Base-by-base conservation (phyloP, 2,888 invertebrate genomes). In the Adelognathus sp. region DNA sequence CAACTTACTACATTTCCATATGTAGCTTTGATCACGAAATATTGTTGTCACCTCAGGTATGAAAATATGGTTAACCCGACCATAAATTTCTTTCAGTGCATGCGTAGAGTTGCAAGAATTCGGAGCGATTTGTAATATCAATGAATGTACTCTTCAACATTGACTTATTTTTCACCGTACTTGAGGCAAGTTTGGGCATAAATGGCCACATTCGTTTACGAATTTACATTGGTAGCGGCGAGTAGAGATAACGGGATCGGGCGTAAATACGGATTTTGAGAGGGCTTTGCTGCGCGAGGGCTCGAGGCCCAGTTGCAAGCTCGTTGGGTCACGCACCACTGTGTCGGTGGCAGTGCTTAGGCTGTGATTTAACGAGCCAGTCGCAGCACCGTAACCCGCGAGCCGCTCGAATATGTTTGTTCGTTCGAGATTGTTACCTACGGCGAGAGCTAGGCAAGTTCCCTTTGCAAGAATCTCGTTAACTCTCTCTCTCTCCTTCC, bases 381-480 rank as follows among this genome's bases (percentile, higher is more conserved):
- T 77, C 72, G 72, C 77, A 77, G 61, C 72, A n/a, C 67, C 66
- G 61, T 46, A 52, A 66, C 77, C 71, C 56, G 61, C 44, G 44
- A 72, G 67, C 61, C 61, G 60, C 27, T 69, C 71, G 70, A 70
- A 67, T 82, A 82, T 77, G 72, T 72, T 77, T 72, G 77, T 50
- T 63, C 72, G 72, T 72, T 33, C 54, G 56, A 67, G 67, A 72
- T 77, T 77, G 72, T 67, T n/a, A n/a, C n/a, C n/a, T n/a, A 66
- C 54, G 54, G 60, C 36, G 54, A 67, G 44, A 39, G 56, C 54
- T 41, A 52, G 50, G 54, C 56, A 44, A 36, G 24, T n/a, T n/a
- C n/a, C n/a, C n/a, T n/a, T n/a, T n/a, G 60, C 66, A 67, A 67
- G 39, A 67, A 72, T n/a, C 77, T 77, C 72, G 77, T 77, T 72